A percentile compares a stretch with the other conserved stretches of the same genome.
Evolutionary conservation across 1,140 invertebrate species (phyloP).

Genomic region (Drosophila aff.): DNA sequence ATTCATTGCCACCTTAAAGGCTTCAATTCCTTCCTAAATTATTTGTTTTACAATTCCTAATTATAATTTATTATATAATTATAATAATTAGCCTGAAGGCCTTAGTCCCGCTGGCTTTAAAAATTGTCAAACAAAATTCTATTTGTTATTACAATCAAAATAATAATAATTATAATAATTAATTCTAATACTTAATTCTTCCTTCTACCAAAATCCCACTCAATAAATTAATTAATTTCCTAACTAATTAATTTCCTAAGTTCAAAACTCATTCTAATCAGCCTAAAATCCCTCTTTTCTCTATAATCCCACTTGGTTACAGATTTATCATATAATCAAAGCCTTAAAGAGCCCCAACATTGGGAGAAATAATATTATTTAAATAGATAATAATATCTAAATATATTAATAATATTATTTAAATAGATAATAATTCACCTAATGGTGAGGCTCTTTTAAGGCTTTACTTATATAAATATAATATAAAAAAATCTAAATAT

Average conservation of each 20-base stretch:
- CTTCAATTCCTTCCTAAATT: background rate
- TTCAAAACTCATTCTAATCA: background rate
- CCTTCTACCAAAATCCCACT: too few species aligned
- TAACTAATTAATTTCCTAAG: background rate
- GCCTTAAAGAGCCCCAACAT: fast-evolving
- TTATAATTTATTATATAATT: too few species aligned
- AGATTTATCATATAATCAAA: background rate
- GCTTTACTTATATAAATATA: too few species aligned
- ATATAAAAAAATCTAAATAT: background rate
- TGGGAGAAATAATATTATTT: background rate
- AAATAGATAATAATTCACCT: too few species aligned
- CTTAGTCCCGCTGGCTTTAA: too few species aligned
- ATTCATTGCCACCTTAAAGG: background rate
- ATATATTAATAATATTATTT: too few species aligned
- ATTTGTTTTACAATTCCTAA: background rate
- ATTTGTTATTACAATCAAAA: too few species aligned
- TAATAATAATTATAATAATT: too few species aligned
- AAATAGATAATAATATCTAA: background rate
- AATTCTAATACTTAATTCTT: background rate
- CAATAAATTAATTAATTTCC: background rate
- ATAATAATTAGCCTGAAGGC: too few species aligned
- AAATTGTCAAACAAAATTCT: too few species aligned
- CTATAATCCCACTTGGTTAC: background rate
- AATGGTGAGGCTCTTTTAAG: too few species aligned
- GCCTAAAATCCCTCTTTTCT: background rate